Conservation (phyloP, 1,140 invertebrate species). For the Drosophila elegans region DNA sequence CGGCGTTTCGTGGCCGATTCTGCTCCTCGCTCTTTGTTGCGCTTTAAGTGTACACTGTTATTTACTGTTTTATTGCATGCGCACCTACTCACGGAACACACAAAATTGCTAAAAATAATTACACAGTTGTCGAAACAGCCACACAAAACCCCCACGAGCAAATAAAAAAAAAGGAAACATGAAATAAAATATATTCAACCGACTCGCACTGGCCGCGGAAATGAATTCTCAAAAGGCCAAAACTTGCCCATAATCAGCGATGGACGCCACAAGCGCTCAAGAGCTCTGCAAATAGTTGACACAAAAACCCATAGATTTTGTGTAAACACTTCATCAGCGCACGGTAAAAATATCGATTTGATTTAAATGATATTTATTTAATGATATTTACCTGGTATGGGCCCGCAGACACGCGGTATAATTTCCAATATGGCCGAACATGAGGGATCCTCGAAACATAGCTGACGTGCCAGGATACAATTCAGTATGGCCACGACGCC, state of each 20-base stretch:
- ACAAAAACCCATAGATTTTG: constrained; percentile 40
- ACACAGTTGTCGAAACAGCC: constrained; percentile 63
- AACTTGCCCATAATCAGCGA: constrained; percentile 47
- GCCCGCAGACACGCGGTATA: constrained; percentile 94
- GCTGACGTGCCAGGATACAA: constrained; percentile 92
- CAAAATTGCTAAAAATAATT: constrained; percentile 79
- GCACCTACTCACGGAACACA: constrained; percentile 42
- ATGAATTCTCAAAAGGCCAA: constrained; percentile 76
- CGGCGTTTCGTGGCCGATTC: constrained; percentile 40
- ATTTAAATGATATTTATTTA: constrained; percentile 7
- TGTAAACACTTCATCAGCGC: constrained; percentile 23
- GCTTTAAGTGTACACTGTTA: constrained; percentile 77
- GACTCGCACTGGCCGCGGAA: constrained; percentile 54
- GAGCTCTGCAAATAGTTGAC: constrained; percentile 49
- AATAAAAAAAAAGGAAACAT: constrained; percentile 30
- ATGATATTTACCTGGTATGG: constrained; percentile 91
- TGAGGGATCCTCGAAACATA: constrained; percentile 94
- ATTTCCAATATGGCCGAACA: constrained; percentile 95
- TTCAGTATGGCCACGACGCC: constrained; percentile 92
- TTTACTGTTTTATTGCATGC: constrained; percentile 81
- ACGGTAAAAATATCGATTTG: constrained; percentile 24
- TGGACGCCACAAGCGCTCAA: constrained; percentile 19
- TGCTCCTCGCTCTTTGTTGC: constrained; percentile 40
- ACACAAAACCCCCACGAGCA: constrained; percentile 20
- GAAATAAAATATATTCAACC: constrained; percentile 19